A percentile compares a stretch with the other conserved stretches of the same genome.
Evolutionary conservation across 2,888 invertebrate genomes (phyloP).

Genomic region (Neoitamus cyanurus): DNA sequence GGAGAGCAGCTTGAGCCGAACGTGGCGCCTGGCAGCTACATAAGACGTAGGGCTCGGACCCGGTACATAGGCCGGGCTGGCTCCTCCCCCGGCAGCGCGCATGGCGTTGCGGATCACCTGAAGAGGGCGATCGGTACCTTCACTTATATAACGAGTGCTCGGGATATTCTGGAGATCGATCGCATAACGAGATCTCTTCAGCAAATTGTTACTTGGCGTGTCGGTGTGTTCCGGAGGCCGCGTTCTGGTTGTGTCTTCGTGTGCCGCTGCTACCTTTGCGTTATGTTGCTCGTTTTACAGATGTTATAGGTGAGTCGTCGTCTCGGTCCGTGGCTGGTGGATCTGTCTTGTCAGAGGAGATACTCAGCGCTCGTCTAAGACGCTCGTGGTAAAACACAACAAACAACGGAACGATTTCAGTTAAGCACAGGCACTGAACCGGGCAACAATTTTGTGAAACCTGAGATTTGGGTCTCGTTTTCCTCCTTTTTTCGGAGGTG

Average conservation of each 20-base stretch:
- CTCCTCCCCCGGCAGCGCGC: constrained; percentile 25
- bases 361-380: constrained; percentile 43
- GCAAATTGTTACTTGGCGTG: neutral
- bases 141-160: neutral
- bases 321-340: constrained; percentile 14
- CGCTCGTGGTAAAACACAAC: constrained; percentile 57
- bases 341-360: constrained; percentile 37
- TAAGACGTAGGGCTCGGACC: constrained; percentile 2
- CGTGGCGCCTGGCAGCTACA: neutral
- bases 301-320: constrained; percentile 20
- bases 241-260: neutral
- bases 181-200: constrained; percentile 6
- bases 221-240: constrained; percentile 28
- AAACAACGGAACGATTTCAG: constrained; percentile 64
- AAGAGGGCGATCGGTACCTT: neutral
- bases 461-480: constrained; percentile 13
- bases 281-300: constrained; percentile 24
- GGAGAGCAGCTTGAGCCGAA: neutral
- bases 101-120: constrained; percentile 7
- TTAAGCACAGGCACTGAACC: constrained; percentile 66
- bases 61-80: neutral
- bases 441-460: constrained; percentile 63
- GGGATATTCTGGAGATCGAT: neutral
- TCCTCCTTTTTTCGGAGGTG: constrained; percentile 38
- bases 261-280: constrained; percentile 1